Base-by-base conservation (phyloP, 2,113 vertebrate genomes). In the Thinocorus orbignyianus region DNA sequence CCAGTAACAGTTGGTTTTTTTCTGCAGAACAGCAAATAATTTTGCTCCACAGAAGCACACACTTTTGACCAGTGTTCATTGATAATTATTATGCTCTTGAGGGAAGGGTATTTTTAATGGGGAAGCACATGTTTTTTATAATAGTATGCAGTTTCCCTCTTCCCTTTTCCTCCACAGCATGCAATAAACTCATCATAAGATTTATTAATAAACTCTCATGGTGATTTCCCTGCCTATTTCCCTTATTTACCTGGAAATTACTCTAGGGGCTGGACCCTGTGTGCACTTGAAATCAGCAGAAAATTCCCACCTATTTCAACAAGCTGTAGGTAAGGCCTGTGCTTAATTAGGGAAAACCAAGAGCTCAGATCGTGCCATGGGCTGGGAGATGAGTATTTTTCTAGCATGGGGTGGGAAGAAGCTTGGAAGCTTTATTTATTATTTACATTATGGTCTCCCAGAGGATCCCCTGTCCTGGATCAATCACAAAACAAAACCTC, bases 141-240 rank as follows among this genome's bases (percentile, higher is more conserved):
- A 19, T 17, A 48, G 37, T 31, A 42, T 39, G 54, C 62, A 58
- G 58, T 86, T 95, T 93, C n/a, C 52, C 2, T 41, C 49, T 81
- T 90, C 39, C 15, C 44, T 78, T 37, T 58, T 7, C 10, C 18
- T 85, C 18, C 48, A 35, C 30, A 78, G 18, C 46, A 31, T 60
- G 42, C 18, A 74, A 90, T 88, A 92, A 95, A 74, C 35, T 35
- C 11, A 66, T 82, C 13, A 16, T 81, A 52, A 80, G 28, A 55
- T 88, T 95, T 95, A 81, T 93, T 81, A 93, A 88, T 78, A 77
- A 91, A 73, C 10, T 69, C 58, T 76, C 48, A 51, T 55, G 30
- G 46, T 62, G 41, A 83, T 87, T 91, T 87, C 52, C 57, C 65
- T 15, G 39, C 90, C 39, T 87, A 58, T 54, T 54, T 54, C 28